phyloP scores from a whole-genome alignment of 2,113 vertebrate genomes.

The Castor canadensis region DNA sequence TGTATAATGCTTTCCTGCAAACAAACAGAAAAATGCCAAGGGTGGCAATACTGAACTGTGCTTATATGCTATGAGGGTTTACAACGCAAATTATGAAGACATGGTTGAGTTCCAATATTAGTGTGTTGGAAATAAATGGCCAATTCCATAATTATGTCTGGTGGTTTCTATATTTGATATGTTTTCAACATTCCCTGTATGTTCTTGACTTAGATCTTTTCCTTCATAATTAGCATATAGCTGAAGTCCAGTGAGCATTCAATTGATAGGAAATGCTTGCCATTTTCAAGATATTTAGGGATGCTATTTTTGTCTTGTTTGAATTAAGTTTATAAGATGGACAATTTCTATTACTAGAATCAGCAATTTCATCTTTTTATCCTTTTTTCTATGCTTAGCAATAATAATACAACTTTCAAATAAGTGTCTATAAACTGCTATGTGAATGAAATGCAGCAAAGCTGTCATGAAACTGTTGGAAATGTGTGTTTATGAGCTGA shows the following conservation, averaged over 20 bases:
- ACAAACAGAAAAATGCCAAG: neutral
- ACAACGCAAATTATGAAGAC: neutral
- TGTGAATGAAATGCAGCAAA: neutral
- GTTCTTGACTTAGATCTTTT: neutral
- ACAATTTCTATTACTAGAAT: neutral
- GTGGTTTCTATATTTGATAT: neutral
- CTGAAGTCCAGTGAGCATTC: neutral
- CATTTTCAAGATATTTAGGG: neutral
- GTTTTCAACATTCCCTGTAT: neutral
- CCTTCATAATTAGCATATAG: neutral
- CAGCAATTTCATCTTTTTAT: neutral
- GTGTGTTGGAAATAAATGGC: neutral
- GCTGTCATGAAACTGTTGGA: neutral
- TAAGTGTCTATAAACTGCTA: neutral
- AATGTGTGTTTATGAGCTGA: neutral
- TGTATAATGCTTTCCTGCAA: neutral
- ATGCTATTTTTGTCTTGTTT: slow-evolving; percentile 16
- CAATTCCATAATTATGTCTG: neutral
- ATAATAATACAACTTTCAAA: neutral
- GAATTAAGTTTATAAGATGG: neutral
- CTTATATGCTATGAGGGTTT: neutral
- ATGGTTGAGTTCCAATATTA: neutral
- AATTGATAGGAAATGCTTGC: neutral
- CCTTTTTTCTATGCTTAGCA: neutral
- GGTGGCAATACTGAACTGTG: neutral